Conservation (phyloP, 1,140 invertebrate genomes). For the Anadara kagoshimensis region DNA sequence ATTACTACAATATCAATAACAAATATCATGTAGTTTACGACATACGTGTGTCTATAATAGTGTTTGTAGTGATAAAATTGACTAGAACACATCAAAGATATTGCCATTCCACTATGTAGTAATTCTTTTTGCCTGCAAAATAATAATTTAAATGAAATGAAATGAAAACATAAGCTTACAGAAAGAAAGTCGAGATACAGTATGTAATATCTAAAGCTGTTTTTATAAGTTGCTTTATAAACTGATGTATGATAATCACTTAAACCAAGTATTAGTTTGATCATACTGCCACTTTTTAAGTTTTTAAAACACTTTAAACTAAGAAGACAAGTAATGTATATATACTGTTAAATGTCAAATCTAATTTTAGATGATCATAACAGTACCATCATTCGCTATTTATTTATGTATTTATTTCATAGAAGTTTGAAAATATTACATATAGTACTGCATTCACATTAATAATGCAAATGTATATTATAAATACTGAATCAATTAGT, state of each 20-base stretch:
- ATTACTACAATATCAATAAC: no score
- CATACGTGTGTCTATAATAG: no score
- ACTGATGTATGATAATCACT: not conserved
- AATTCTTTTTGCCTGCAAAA: conserved; percentile 12
- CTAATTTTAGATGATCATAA: no score
- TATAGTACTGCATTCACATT: no score
- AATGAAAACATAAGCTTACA: not conserved
- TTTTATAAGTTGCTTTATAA: not conserved
- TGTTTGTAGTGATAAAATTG: no score
- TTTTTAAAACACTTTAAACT: not conserved
- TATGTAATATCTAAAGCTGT: not conserved
- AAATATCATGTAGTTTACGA: no score
- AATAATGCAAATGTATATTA: no score
- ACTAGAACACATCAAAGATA: not conserved
- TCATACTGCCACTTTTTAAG: not conserved
- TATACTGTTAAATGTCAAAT: not conserved
- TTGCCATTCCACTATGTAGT: conserved; percentile 9
- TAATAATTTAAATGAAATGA: no score
- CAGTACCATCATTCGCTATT: no score
- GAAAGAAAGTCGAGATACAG: not conserved
- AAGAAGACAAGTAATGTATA: not conserved
- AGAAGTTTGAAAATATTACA: no score
- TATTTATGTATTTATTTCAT: no score
- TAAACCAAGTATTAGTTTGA: not conserved
- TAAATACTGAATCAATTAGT: no score